Evolutionary conservation across 2,888 invertebrate species (phyloP), one percentile per base, ranked within the genome.

Genomic region (Polietes domitor): DNA sequence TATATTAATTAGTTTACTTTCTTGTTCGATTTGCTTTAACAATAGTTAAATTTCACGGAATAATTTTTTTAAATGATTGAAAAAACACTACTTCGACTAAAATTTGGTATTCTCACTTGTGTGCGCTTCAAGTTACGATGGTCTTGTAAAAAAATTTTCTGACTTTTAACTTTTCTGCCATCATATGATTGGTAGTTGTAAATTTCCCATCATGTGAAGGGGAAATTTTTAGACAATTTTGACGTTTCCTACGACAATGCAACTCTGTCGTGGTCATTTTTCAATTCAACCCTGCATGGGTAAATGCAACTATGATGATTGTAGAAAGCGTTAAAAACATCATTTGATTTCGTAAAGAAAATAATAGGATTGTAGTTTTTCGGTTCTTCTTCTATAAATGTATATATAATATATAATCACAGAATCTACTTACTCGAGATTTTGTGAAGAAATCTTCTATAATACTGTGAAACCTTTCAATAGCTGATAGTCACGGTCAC

Each of bases 181-280:
- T 92, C 92, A 92, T 92, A 92, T 92, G 92, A 92, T 91, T 87
- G 84, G 53, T 19, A 47, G 68, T 65, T 68, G 37, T 43, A 78
- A 84, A 84, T 80, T 65, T 81, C 84, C 83, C 83, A 81, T 84
- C 84, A 84, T 81, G 75, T 81, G 84, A 81, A 84, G 81, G 86
- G 86, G 87, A 86, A 81, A 85, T 88, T 88, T 82, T 80, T 70
- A 43, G 70, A 24, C 61, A 50, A 10, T 58, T 76, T 19, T 70
- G 17, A 70, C 41, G 37, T 15, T 15, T 41, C 12, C 41, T 68
- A 17, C 43, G 17, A 70, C 41, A 47, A 10, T 15, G 58, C 41
- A 47, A 10, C 9, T 41, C 15, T 7, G 37, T 9, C 63, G 74
- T 74, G 77, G 74, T 82, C 43, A 82, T 61, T 26, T 26, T 21